These are phyloP conservation scores for Nysson spinosus DNA, from an alignment of 2,888 invertebrate species.

Conservation along the genomic window DNA sequence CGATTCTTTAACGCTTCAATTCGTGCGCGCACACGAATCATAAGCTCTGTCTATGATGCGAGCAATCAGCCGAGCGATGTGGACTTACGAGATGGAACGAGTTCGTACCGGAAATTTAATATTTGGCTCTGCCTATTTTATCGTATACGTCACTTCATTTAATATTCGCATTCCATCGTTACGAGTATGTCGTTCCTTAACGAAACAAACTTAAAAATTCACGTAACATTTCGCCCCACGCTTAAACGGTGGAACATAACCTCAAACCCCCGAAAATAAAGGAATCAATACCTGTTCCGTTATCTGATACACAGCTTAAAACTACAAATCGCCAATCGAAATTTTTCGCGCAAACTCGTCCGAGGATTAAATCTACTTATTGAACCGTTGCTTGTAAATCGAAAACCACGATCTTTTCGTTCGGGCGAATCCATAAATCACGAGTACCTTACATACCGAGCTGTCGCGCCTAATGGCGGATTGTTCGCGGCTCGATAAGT, in stretches of 20 bases:
- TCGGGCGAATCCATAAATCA: conserved; percentile 27
- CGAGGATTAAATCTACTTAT: conserved; percentile 18
- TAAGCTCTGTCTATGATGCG: conserved; percentile 20
- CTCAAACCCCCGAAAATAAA: too few species aligned
- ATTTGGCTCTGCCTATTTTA: conserved; percentile 13
- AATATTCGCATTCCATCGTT: neutral
- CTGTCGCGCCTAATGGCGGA: conserved; percentile 9
- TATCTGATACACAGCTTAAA: too few species aligned
- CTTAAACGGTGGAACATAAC: too few species aligned
- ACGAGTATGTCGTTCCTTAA: neutral
- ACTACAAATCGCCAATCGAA: neutral
- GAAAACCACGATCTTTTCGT: conserved; percentile 4
- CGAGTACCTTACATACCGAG: neutral
- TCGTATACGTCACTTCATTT: neutral
- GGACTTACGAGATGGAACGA: conserved; percentile 12
- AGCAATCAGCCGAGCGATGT: conserved; percentile 39
- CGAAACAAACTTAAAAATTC: too few species aligned
- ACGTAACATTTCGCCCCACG: too few species aligned
- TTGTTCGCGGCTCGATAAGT: neutral
- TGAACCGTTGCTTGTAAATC: conserved; percentile 12
- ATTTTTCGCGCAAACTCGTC: conserved; percentile 2
- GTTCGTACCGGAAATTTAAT: conserved; percentile 30
- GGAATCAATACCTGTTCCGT: too few species aligned
- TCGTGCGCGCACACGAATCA: conserved; percentile 32
- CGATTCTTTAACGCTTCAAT: conserved; percentile 28